phyloP scores from a whole-genome alignment of 37 sponge, comb jelly and placozoan genomes.

The Tethya wilhelma region DNA sequence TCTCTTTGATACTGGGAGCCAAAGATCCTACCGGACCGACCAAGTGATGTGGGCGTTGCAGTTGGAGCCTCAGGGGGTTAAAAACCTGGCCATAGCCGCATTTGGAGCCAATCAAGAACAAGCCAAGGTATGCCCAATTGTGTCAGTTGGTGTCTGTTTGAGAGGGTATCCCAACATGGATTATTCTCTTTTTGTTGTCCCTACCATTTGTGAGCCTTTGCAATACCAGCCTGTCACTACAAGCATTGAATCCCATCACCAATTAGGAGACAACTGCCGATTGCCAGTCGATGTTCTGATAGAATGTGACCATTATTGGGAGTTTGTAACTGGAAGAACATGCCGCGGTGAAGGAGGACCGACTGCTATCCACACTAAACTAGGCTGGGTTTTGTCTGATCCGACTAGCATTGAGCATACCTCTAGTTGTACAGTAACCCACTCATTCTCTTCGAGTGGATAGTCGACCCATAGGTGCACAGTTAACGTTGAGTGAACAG shows the following conservation, averaged over 20 bases:
- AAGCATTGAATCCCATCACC: too few species aligned
- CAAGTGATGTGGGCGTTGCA: not conserved
- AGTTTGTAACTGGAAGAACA: conserved; percentile 15
- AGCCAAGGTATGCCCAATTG: conserved; percentile 18
- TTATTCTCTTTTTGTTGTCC: conserved; percentile 5
- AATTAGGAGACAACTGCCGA: too few species aligned
- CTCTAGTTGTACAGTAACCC: too few species aligned
- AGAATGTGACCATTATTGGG: conserved; percentile 39
- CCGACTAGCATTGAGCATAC: too few species aligned
- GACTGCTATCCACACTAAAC: conserved; percentile 27
- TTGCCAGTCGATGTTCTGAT: conserved; percentile 17
- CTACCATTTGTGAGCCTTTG: conserved; percentile 39
- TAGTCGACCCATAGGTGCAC: not conserved
- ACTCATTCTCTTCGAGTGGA: conserved; percentile 7
- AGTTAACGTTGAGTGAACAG: not conserved
- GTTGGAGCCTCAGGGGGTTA: not conserved
- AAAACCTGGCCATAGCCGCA: not conserved
- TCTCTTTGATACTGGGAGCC: too few species aligned
- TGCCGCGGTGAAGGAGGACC: conserved; percentile 4
- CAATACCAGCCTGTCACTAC: not conserved
- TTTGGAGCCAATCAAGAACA: not conserved
- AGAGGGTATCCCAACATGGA: not conserved
- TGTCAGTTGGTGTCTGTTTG: conserved; percentile 14
- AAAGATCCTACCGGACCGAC: too few species aligned
- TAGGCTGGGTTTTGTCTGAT: conserved; percentile 53